A percentile compares a stretch with the other conserved stretches of the same genome.
Conservation (phyloP, 2,113 vertebrate species). For the Lepisosteus oculatus region DNA sequence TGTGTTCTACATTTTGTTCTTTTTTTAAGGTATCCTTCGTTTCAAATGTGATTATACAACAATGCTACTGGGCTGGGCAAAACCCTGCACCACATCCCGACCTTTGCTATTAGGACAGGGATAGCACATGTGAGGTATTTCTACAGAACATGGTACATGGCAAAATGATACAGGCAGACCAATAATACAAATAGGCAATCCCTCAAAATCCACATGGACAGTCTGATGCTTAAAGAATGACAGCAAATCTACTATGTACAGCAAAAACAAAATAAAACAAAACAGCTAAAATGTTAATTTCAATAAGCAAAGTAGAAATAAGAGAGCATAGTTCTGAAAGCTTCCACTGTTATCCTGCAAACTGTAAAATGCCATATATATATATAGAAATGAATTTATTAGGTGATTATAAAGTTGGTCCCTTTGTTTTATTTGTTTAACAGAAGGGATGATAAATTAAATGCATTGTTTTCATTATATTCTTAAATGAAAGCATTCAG, state of each 20-base stretch:
- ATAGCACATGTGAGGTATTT: constrained; percentile 67
- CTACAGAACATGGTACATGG: constrained; percentile 55
- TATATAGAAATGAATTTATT: constrained; percentile 40
- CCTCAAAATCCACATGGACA: constrained; percentile 53
- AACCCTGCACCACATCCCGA: constrained; percentile 44
- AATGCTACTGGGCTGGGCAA: constrained; percentile 39
- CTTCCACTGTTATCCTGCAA: constrained; percentile 39
- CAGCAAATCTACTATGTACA: constrained; percentile 53
- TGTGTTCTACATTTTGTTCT: constrained; percentile 77
- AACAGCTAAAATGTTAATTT: constrained; percentile 32
- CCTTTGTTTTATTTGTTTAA: constrained; percentile 39
- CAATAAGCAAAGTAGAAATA: constrained; percentile 39
- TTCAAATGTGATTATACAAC: constrained; percentile 33
- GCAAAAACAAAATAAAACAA: constrained; percentile 35
- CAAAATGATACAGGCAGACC: constrained; percentile 45
- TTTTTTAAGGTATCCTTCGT: constrained; percentile 61
- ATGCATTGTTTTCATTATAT: too few relatives aligned
- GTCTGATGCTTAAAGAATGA: constrained; percentile 39
- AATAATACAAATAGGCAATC: constrained; percentile 51
- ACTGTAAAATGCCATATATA: constrained; percentile 41
- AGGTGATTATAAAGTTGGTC: constrained; percentile 71
- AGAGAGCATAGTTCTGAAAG: constrained; percentile 42
- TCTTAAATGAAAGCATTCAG: constrained; percentile 37
- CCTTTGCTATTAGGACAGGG: constrained; percentile 53
- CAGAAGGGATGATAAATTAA: constrained; percentile 33